A percentile compares a stretch with the other conserved stretches of the same genome.
Conservation (phyloP, 1,140 invertebrate genomes). For the Caenorhabditis elegans region WBcel235 BX284605.5:13284501-13285000, state of each 20-base stretch:
- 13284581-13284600: too few species aligned
- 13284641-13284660: neutral
- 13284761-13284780: slow-evolving; percentile 5
- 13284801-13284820: neutral
- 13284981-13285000: neutral
- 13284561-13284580: too few species aligned
- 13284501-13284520: too few species aligned
- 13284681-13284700: neutral
- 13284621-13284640: too few species aligned
- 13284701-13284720: neutral
- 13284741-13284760: slow-evolving; percentile 3
- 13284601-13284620: too few species aligned
- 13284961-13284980: neutral
- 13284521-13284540: too few species aligned
- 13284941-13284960: neutral
- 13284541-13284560: too few species aligned
- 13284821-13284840: slow-evolving; percentile 24
- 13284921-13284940: neutral
- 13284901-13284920: neutral
- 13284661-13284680: neutral
- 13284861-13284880: neutral
- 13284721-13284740: slow-evolving; percentile 22
- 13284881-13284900: neutral
- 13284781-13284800: neutral
- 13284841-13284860: slow-evolving; percentile 9